phyloP scores from a whole-genome alignment of 2,113 vertebrate species.

The Andinoacara biseriatus region DNA sequence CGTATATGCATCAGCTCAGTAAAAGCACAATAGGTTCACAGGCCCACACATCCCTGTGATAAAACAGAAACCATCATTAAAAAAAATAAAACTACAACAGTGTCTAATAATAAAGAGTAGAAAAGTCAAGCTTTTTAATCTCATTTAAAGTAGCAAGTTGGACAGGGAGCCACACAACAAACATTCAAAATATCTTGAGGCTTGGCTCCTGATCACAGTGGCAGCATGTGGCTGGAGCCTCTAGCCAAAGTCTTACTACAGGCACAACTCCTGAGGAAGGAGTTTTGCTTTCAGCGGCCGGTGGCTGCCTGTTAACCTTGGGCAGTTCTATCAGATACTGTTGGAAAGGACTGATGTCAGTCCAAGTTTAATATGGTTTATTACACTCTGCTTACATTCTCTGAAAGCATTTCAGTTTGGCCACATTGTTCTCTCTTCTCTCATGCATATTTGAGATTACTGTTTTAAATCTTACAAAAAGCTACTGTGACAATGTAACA shows the following conservation, averaged over 20 bases:
- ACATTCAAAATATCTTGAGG: background rate
- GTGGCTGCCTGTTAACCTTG: constrained; percentile 32
- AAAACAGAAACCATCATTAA: background rate
- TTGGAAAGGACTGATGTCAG: background rate
- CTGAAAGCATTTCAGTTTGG: background rate
- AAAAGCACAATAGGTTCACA: background rate
- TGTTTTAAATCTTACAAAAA: background rate
- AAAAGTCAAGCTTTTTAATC: background rate
- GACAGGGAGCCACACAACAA: background rate
- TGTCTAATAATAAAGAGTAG: background rate
- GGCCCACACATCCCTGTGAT: rapidly evolving
- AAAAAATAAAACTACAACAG: background rate
- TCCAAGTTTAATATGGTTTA: background rate
- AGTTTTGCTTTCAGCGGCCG: background rate
- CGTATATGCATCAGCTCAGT: background rate
- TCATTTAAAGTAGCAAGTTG: background rate
- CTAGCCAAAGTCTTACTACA: background rate
- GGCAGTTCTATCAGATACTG: background rate
- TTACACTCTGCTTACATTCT: background rate
- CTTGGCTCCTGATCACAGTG: background rate
- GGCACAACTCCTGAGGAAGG: background rate
- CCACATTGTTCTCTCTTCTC: background rate
- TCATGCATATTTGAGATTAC: background rate
- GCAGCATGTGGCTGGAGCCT: background rate
- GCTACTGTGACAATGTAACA: background rate